Evolutionary conservation across 2,797 vertebrate genomes (phyloP), one percentile per base, ranked within the genome.

Genomic region (Eurystomus glaucurus): DNA sequence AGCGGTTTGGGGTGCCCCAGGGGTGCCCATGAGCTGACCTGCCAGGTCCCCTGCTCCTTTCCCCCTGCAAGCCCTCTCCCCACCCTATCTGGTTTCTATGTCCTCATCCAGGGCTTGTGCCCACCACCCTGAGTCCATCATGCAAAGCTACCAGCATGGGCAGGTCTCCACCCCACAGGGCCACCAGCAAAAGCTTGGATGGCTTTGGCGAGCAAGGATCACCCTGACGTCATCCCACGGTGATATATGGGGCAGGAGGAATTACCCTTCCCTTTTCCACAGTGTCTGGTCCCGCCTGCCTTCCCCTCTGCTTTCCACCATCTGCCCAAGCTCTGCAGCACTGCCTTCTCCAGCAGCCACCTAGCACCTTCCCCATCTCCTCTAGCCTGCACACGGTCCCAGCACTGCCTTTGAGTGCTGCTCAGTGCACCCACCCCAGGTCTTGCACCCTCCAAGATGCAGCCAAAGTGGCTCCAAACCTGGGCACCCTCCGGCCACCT

Each of bases 251-350:
- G 10, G 23, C 15, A 43, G 55, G 19, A 80, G 22, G 68, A 69
- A 77, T 41, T 48, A 31, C 15, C 16, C 9, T 74, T n/a, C n/a
- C 15, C 26, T 4, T 26, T 28, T 19, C 80, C 37, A 20, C 1
- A 1, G 14, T 4, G 1, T 46, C n/a, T 1, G 0, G 26, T 69
- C n/a, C 20, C 4, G 0, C 10, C 29, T 75, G 11, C 52, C 51
- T 61, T 52, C 37, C 17, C 13, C 43, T 65, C 31, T 52, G 58
- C 50, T 39, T 75, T 25, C 15, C 37, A 25, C 14, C 28, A 29
- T 10, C 17, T 37, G 46, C n/a, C 13, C 21, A n/a, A 25, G 39
- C 0, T 52, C 35, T 93, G 29, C 45, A 58, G 41, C 23, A 3
- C 58, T 82, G 29, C 46, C 37, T 72, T 57, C 43, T 77, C 43